Evolutionary conservation across 2,113 vertebrate species (phyloP).

Genomic region (Nansenia antarctica): DNA sequence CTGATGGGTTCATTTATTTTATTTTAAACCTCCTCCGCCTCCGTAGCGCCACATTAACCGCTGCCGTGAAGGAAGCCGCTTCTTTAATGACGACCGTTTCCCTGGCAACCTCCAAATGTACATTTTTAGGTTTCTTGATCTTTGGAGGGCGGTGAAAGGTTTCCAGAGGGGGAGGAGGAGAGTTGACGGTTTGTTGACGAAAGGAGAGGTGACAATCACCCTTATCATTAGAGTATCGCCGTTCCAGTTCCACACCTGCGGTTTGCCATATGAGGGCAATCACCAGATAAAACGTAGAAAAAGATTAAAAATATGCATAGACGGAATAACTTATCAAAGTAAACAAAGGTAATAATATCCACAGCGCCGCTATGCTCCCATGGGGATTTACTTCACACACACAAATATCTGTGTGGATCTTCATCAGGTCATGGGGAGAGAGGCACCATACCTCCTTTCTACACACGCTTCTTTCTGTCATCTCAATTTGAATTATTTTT

Average conservation of each 20-base stretch:
- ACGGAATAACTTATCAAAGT: too few species aligned
- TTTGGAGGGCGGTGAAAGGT: constrained; percentile 28
- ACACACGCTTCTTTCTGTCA: too few species aligned
- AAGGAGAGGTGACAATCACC: not conserved
- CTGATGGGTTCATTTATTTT: constrained; percentile 67
- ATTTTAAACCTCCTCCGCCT: constrained; percentile 46
- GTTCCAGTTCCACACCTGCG: not conserved
- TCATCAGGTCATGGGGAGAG: too few species aligned
- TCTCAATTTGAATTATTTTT: too few species aligned
- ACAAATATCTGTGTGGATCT: too few species aligned
- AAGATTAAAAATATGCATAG: too few species aligned
- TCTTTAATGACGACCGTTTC: constrained; percentile 57
- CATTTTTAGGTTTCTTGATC: constrained; percentile 29
- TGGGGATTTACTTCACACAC: too few species aligned
- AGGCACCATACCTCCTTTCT: too few species aligned
- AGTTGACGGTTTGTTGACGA: not conserved
- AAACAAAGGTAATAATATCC: too few species aligned
- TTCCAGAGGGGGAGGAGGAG: constrained; percentile 19
- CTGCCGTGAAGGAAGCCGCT: constrained; percentile 43
- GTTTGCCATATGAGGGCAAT: too few species aligned
- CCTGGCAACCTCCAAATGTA: constrained; percentile 52
- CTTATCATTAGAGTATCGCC: constrained; percentile 6
- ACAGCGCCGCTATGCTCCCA: too few species aligned
- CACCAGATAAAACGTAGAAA: too few species aligned
- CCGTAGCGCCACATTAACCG: constrained; percentile 58